These are phyloP conservation scores for Lethrus apterus DNA, from an alignment of 1,140 invertebrate species.

Conservation along the genomic window DNA sequence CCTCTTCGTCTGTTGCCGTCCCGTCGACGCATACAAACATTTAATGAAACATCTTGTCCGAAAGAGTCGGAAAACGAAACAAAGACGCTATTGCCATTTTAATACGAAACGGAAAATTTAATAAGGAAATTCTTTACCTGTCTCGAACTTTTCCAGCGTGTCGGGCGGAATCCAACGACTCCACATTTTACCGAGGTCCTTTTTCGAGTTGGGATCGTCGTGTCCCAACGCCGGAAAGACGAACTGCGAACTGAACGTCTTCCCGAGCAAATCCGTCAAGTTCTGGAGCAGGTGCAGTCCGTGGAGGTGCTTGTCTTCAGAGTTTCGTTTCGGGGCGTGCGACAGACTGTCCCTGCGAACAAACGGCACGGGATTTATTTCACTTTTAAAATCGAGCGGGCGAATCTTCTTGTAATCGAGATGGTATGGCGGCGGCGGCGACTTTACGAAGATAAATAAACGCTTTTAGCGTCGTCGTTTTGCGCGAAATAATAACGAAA, in stretches of 20 bases:
- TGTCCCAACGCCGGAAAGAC: constrained; percentile 77
- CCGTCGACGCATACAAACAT: neutral
- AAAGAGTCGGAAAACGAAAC: neutral
- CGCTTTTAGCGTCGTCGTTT: too few relatives aligned
- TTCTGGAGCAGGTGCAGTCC: constrained; percentile 63
- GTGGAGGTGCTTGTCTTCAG: constrained; percentile 55
- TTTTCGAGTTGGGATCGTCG: constrained; percentile 61
- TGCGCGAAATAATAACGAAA: too few relatives aligned
- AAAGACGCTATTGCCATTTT: too few relatives aligned
- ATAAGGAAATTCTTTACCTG: constrained; percentile 55
- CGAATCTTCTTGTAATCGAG: too few relatives aligned
- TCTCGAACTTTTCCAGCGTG: constrained; percentile 66
- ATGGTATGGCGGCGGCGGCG: too few relatives aligned
- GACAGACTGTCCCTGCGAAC: constrained; percentile 63
- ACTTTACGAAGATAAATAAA: too few relatives aligned
- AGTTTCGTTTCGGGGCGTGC: constrained; percentile 43
- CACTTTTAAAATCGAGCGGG: too few relatives aligned
- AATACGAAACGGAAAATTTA: too few relatives aligned
- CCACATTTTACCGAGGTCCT: constrained; percentile 64
- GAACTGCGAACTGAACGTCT: constrained; percentile 72
- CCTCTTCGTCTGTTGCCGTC: neutral
- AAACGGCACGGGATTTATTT: too few relatives aligned
- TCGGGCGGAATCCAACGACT: constrained; percentile 73
- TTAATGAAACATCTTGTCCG: neutral
- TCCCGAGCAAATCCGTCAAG: constrained; percentile 65